Evolutionary conservation across 2,888 invertebrate species (phyloP).

Genomic region (Yponomeuta sedellus): DNA sequence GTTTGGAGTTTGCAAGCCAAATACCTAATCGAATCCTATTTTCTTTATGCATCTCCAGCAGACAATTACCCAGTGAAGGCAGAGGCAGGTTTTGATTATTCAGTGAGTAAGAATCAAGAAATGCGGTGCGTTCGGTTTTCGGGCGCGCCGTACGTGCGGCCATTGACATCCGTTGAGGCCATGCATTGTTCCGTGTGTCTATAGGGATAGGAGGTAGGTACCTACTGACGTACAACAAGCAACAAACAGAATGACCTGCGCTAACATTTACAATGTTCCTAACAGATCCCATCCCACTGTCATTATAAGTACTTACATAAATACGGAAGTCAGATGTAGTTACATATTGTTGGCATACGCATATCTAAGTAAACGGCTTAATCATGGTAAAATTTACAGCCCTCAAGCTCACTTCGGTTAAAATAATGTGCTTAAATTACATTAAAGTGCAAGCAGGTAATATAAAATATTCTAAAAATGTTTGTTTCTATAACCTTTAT

Average conservation of each 20-base stretch:
- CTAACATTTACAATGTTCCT: background rate
- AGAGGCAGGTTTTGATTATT: constrained; percentile 9
- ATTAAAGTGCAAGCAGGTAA: too few species aligned
- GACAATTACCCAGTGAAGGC: background rate
- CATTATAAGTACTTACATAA: too few species aligned
- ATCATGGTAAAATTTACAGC: too few species aligned
- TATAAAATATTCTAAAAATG: too few species aligned
- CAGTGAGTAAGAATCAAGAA: constrained; percentile 10
- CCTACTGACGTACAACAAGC: background rate
- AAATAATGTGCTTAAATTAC: too few species aligned
- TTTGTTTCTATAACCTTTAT: too few species aligned
- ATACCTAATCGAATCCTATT: background rate
- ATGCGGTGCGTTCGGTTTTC: constrained; percentile 2
- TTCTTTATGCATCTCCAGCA: background rate
- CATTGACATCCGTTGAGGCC: constrained; percentile 19
- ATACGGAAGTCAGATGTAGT: too few species aligned
- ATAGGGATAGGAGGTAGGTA: background rate
- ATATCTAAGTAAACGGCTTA: too few species aligned
- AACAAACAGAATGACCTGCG: background rate
- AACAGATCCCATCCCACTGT: too few species aligned
- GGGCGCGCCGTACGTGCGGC: constrained; percentile 20
- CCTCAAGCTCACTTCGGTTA: too few species aligned
- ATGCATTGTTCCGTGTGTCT: constrained; percentile 4
- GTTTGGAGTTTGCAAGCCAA: background rate
- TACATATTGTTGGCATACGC: too few species aligned